These are phyloP conservation scores for Acanthosepion pharaonis DNA, from an alignment of 2,888 invertebrate genomes.

Conservation along the genomic window DNA sequence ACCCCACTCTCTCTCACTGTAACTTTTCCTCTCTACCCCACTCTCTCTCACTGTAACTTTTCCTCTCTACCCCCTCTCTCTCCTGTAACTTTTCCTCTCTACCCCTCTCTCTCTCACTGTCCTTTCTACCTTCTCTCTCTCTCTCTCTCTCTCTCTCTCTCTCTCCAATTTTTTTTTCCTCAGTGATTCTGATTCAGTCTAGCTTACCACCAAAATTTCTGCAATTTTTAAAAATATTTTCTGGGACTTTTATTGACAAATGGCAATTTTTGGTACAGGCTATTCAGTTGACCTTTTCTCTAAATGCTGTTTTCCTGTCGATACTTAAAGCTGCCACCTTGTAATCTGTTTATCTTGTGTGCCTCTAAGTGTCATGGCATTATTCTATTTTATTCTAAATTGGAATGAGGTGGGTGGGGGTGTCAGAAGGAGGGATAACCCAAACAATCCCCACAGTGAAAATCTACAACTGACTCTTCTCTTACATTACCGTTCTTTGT, in stretches of 20 bases:
- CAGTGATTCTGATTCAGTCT: too few species aligned
- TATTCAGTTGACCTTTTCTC: too few species aligned
- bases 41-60: too few species aligned
- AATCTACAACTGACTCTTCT: background rate
- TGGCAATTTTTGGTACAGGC: background rate
- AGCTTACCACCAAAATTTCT: background rate
- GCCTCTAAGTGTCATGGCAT: background rate
- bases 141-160: too few species aligned
- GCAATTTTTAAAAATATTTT: background rate
- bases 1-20: too few species aligned
- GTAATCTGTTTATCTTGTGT: background rate
- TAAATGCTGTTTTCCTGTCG: background rate
- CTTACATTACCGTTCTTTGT: background rate
- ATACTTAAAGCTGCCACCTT: background rate
- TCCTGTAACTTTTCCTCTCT: too few species aligned
- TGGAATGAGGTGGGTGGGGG: too few species aligned
- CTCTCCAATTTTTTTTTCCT: background rate
- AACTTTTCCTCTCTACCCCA: too few species aligned
- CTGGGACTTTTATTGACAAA: background rate
- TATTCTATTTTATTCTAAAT: background rate
- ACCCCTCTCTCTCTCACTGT: too few species aligned
- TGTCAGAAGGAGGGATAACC: background rate
- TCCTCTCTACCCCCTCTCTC: too few species aligned
- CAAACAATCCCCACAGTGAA: background rate
- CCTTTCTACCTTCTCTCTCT: too few species aligned